These are phyloP conservation scores for Anhinga anhinga DNA, from an alignment of 2,113 vertebrate genomes.

Conservation along the genomic window DNA sequence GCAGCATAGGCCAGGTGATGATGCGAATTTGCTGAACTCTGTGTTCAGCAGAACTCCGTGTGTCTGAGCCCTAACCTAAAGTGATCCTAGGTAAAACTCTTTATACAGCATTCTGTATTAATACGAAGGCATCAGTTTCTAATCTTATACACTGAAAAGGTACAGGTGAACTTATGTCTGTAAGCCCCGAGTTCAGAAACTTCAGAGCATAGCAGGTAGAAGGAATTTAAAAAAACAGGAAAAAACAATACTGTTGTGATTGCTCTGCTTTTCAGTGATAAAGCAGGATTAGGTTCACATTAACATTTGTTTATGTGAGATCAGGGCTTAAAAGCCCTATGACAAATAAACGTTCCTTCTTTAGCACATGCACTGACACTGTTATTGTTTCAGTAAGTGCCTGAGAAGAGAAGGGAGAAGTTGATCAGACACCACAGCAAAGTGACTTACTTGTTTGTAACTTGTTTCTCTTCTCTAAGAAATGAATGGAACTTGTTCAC, in stretches of 20 bases:
- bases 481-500: neutral
- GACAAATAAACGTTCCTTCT: neutral
- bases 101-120: neutral
- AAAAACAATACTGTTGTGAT: neutral
- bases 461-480: neutral
- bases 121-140: neutral
- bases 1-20: neutral
- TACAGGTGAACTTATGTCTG: neutral
- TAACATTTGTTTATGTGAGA: neutral
- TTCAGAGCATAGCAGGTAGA: neutral
- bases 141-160: neutral
- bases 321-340: neutral
- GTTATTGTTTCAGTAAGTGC: neutral
- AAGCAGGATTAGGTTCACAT: neutral
- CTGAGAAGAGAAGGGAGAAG: neutral
- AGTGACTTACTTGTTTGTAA: neutral
- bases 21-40: neutral
- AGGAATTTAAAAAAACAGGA: neutral
- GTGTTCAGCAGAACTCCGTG: neutral
- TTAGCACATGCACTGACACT: accelerated
- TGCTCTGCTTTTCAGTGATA: neutral
- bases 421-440: neutral
- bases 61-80: neutral
- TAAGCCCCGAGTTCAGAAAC: neutral
- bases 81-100: neutral